A percentile compares a stretch with the other conserved stretches of the same genome.
Evolutionary conservation across 1,140 invertebrate genomes (phyloP).

Genomic region (Lucilia sericata): DNA sequence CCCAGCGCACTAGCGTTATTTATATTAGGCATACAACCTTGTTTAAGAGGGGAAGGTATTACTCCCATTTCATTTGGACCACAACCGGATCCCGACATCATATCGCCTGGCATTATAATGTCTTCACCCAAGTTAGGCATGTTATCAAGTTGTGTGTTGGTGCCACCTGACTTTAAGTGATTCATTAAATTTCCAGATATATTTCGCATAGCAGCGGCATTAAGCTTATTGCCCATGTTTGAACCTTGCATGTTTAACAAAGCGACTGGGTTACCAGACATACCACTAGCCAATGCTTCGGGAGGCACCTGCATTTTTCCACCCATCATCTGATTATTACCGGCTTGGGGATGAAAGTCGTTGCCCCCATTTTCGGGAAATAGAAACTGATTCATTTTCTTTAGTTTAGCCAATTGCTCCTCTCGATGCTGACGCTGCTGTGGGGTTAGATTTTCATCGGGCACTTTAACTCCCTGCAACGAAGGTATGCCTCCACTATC

Average conservation of each 20-base stretch:
- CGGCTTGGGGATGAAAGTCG: conserved; percentile 22
- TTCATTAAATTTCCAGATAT: conserved; percentile 50
- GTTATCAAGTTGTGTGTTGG: conserved; percentile 11
- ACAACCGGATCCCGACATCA: neutral
- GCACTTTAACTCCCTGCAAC: conserved; percentile 86
- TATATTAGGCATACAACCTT: conserved; percentile 46
- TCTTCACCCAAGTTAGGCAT: conserved; percentile 29
- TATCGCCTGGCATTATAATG: neutral
- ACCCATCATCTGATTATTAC: conserved; percentile 30
- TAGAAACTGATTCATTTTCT: conserved; percentile 92
- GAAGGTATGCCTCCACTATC: conserved; percentile 71
- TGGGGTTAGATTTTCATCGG: conserved; percentile 96
- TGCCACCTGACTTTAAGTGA: neutral
- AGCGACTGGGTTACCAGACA: neutral
- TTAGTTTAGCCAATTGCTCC: conserved; percentile 89
- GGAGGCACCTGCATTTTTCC: neutral
- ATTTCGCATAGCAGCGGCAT: conserved; percentile 24
- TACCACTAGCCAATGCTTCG: neutral
- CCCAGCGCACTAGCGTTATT: conserved; percentile 3
- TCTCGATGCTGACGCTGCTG: conserved; percentile 94
- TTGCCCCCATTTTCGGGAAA: conserved; percentile 78
- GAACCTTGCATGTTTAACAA: neutral
- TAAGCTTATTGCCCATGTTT: neutral
- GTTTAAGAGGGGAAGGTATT: neutral
- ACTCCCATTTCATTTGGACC: neutral